Evolutionary conservation across 64 coral and sea anemone species (phyloP).

Genomic region (Stylophora pistillata): DNA sequence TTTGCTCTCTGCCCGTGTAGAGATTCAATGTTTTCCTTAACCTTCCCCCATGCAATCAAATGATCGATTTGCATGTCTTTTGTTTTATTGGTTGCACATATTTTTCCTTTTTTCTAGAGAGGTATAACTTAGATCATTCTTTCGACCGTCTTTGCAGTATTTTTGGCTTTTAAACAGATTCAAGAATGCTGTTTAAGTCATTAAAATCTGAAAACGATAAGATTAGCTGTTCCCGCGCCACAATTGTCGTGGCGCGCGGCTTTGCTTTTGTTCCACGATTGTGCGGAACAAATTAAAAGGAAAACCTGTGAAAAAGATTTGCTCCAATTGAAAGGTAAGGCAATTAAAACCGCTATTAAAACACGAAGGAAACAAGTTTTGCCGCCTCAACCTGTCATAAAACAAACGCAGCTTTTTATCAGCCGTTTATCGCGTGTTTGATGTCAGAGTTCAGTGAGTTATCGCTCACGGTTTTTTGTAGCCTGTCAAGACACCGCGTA

Average conservation of each 20-base stretch:
- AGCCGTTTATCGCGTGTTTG: neutral
- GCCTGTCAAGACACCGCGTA: neutral
- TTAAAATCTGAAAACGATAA: neutral
- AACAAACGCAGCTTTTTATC: constrained; percentile 30
- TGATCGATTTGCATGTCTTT: no score
- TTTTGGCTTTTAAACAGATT: neutral
- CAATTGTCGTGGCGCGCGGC: neutral
- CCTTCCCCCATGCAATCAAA: no score
- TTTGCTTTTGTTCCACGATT: neutral
- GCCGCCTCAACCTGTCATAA: neutral
- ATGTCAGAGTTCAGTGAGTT: neutral
- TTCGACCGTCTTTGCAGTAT: neutral
- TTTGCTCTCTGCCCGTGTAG: no score
- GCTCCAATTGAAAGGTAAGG: neutral
- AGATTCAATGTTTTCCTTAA: no score
- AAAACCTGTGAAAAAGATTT: neutral
- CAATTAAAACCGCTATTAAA: neutral
- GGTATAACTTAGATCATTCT: no score
- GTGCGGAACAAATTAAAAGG: neutral
- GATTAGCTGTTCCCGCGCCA: neutral
- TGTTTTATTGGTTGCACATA: no score
- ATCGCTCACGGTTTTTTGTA: neutral
- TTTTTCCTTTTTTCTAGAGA: no score
- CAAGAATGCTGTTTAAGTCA: neutral
- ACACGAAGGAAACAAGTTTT: neutral